Base-by-base conservation (phyloP, 2,797 vertebrate species). In the Scomberomorus guttatus region DNA sequence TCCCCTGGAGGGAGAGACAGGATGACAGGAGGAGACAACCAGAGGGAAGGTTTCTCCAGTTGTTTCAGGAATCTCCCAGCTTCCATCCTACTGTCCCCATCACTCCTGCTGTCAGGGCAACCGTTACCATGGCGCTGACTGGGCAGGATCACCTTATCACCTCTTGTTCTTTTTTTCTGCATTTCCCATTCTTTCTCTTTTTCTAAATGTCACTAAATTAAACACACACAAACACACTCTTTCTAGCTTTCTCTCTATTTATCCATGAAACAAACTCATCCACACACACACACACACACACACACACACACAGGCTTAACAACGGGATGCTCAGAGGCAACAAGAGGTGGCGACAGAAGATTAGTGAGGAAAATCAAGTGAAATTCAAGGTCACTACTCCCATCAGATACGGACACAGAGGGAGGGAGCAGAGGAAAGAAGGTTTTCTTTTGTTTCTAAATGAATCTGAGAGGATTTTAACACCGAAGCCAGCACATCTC, bases 101-200 rank as follows among this genome's bases (percentile, higher is more conserved):
- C 46, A 24, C 55, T 71, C 29, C 5, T 14, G 77, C 86, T 91
- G 85, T 86, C 83, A 85, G 27, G 60, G 84, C 63, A 81, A 90
- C 81, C 2, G 82, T 91, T 90, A 77, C 78, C 78, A 84, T 87
- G 75, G 70, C 12, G 59, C 77, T 89, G 6, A 84, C 48, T 68
- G 51, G 37, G 66, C 13, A 59, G 44, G 37, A 77, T 70, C 78
- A 68, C 64, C 62, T 80, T 66, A 29, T 80, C 75, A 70, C 62
- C 51, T 82, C 63, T 61, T 52, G 57, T 63, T 77, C 54, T 42
- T 46, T 39, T 3, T 60, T 22, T 50, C 6, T 52, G 1, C 25
- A 9, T 34, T 65, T 61, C 14, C 4, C 6, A 6, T 6, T 39
- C 5, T 44, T 17, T 12, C 11, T 20, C 2, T 55, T 68, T 68